Evolutionary conservation across 2,888 invertebrate species (phyloP).

Genomic region (Achlya flavicornis): DNA sequence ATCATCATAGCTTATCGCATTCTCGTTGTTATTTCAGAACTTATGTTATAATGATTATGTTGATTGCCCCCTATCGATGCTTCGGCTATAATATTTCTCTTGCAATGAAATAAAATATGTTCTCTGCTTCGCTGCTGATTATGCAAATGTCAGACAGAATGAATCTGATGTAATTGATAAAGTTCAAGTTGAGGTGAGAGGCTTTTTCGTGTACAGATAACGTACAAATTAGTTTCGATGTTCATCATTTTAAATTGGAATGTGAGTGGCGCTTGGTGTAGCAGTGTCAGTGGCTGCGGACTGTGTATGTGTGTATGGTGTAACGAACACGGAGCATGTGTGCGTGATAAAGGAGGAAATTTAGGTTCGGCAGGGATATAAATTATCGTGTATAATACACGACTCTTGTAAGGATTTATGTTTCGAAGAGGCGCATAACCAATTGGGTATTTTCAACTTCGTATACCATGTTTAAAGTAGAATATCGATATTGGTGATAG

Average conservation of each 20-base stretch:
- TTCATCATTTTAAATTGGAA: conserved; percentile 46
- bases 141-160: conserved; percentile 21
- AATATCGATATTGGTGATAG: conserved; percentile 79
- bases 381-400: conserved; percentile 53
- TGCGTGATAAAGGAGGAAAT: conserved; percentile 72
- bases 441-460: conserved; percentile 78
- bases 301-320: conserved; percentile 28
- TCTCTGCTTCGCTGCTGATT: conserved; percentile 46
- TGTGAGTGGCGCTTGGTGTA: conserved; percentile 51
- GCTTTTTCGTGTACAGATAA: conserved; percentile 45
- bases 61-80: conserved; percentile 29
- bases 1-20: conserved; percentile 38
- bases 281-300: conserved; percentile 29
- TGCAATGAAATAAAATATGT: conserved; percentile 48
- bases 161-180: conserved; percentile 39
- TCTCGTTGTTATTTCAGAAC: conserved; percentile 9
- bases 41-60: conserved; percentile 3
- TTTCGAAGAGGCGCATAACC: conserved; percentile 70
- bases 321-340: conserved; percentile 43
- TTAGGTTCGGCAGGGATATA: conserved; percentile 80
- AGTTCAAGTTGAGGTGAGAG: conserved; percentile 41
- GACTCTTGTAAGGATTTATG: conserved; percentile 61
- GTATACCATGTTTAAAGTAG: conserved; percentile 80
- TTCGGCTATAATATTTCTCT: conserved; percentile 37
- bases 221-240: conserved; percentile 46